Base-by-base conservation (phyloP, 2,888 invertebrate genomes). In the Eurytoma adleriae region DNA sequence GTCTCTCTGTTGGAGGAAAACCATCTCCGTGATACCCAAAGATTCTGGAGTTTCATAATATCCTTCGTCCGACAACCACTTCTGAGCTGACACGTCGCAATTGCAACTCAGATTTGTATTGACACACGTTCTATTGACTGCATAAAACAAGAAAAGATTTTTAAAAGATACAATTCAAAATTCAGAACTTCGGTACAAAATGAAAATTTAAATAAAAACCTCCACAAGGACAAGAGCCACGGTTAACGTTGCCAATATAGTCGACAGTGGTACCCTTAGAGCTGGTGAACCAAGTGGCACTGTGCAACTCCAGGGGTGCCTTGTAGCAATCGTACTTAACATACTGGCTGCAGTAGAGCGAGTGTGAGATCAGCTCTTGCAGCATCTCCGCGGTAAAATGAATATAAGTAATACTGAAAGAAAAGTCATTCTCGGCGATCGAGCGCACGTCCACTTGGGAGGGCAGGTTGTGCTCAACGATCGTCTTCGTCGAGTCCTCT, bases 321-420 rank as follows among this genome's bases (percentile, higher is more conserved):
- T 96, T 95, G 87, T 96, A 96, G 86, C 97, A 98, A 86, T 97
- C 97, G 87, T 97, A 98, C 87, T 96, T 96, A 79, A 97, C 95
- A 87, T 96, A 95, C 89, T 97, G 97, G 78, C 96, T 95, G 86
- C 97, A 98, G 89, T 96, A 96, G 68, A 97, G 92, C 0, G 97
- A 97, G 90, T 97, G 97, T 0, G 96, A 96, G 78, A 97, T 96
- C 80, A 97, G 91, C 86, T 97, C 97, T 88, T 97, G 96, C 16
- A 97, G 92, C 97, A 98, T 98, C 89, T 96, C 96, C 0, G 96
- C 95, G 0, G 95, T 95, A 89, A 98, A 98, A 88, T 98, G 97
- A 52, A 97, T 92, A 88, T 98, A 98, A 83, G 95, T 96, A 79
- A 98, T 96, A 85, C 94, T 95, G 88, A 97, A 95, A 83, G 95